These are phyloP conservation scores for Tetragnatha montana DNA, from an alignment of 2,888 invertebrate species.

Conservation along the genomic window DNA sequence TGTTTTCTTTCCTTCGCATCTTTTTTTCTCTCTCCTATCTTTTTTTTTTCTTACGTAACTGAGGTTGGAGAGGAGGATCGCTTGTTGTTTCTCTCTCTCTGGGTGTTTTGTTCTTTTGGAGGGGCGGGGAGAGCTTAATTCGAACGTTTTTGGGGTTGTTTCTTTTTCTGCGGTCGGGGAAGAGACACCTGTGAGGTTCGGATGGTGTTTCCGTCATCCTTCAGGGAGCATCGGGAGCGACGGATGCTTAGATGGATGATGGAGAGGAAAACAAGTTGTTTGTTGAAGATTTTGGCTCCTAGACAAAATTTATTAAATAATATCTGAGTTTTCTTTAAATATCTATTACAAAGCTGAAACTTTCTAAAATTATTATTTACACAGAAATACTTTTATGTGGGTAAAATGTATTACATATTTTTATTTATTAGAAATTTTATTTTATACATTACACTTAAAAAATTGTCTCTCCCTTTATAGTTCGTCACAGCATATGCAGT, in stretches of 20 bases:
- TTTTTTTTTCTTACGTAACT: neutral
- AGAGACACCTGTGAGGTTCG: conserved; percentile 24
- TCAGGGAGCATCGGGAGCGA: conserved; percentile 7
- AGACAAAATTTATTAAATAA: no score
- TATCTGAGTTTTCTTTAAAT: no score
- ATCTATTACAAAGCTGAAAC: no score
- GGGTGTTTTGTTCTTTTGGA: conserved; percentile 1
- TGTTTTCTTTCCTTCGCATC: neutral
- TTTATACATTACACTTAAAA: no score
- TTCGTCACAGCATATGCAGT: no score
- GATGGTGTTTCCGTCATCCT: neutral
- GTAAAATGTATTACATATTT: no score
- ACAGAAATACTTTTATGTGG: no score
- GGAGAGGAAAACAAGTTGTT: neutral
- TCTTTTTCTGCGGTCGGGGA: neutral
- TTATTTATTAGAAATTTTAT: no score
- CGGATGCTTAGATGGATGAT: neutral
- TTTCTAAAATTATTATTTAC: no score
- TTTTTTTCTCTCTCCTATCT: conserved; percentile 17
- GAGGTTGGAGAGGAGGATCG: neutral
- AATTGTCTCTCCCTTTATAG: no score
- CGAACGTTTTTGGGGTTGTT: neutral
- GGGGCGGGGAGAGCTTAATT: neutral
- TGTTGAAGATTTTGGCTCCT: neutral
- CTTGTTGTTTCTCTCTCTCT: conserved; percentile 14